Conservation (phyloP, 2,797 vertebrate species). For the Ibycter americanus region DNA sequence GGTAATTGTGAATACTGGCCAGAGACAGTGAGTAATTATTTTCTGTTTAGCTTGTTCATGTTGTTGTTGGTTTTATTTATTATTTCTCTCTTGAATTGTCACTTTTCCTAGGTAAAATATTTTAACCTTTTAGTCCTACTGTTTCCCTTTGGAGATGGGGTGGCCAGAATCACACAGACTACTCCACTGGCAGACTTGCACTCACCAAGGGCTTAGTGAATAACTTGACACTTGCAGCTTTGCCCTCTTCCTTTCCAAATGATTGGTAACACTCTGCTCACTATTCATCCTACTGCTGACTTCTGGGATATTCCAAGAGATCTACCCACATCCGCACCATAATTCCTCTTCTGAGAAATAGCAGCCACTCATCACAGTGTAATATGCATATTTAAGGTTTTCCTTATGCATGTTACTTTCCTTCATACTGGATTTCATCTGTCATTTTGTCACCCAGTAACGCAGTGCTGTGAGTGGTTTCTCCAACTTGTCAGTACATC, state of each 20-base stretch:
- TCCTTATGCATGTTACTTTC: not conserved
- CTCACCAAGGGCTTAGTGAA: not conserved
- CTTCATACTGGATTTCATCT: not conserved
- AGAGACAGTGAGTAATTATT: not conserved
- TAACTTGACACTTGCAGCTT: accelerated
- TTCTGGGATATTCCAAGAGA: not conserved
- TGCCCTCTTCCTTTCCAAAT: not conserved
- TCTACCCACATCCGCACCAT: not conserved
- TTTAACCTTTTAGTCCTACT: not conserved
- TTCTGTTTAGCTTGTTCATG: not conserved
- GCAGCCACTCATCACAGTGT: not conserved
- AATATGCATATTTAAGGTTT: not conserved
- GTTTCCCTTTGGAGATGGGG: not conserved
- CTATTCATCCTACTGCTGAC: not conserved
- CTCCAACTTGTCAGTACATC: not conserved
- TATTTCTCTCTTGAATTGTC: not conserved
- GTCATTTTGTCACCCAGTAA: not conserved
- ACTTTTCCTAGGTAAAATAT: not conserved
- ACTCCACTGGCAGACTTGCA: not conserved
- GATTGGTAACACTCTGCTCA: not conserved
- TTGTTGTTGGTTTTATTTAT: not conserved
- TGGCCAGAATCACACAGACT: not conserved
- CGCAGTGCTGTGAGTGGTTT: not conserved
- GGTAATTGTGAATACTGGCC: not conserved
- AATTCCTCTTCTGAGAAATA: not conserved